phyloP scores from a whole-genome alignment of 2,888 invertebrate genomes.

The Tupiocoris notatus region DNA sequence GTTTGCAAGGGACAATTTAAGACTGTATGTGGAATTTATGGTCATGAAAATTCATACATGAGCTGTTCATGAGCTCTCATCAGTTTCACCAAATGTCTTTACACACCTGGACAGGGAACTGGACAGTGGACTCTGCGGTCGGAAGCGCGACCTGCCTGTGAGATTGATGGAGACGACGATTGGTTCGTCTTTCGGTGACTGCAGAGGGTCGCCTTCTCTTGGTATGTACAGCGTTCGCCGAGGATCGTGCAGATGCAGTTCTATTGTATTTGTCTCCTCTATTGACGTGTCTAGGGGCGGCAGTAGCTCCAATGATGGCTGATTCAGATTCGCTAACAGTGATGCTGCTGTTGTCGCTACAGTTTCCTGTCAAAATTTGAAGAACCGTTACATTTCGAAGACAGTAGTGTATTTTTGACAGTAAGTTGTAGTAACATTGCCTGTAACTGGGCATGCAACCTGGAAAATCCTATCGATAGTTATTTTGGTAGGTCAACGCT shows the following conservation, averaged over 20 bases:
- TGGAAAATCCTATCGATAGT: no score
- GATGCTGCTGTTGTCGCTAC: slow-evolving; percentile 30
- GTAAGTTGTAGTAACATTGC: no score
- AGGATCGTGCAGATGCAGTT: slow-evolving; percentile 56
- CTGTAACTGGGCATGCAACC: no score
- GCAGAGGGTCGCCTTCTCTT: slow-evolving; percentile 59
- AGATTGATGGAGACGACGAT: slow-evolving; percentile 61
- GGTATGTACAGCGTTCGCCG: slow-evolving; percentile 63
- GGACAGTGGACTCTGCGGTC: slow-evolving; percentile 56
- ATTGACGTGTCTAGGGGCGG: slow-evolving; percentile 52
- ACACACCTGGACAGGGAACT: not conserved
- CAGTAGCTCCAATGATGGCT: slow-evolving; percentile 46
- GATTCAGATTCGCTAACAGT: slow-evolving; percentile 28
- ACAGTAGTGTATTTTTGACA: no score
- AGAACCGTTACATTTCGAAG: no score
- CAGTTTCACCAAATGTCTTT: no score
- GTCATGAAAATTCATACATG: no score
- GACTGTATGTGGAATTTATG: no score
- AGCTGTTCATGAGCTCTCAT: no score
- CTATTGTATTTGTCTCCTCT: slow-evolving; percentile 53
- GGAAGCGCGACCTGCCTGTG: slow-evolving; percentile 36
- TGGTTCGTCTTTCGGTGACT: slow-evolving; percentile 56
- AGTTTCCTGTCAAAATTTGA: slow-evolving; percentile 1
- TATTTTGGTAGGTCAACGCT: no score
- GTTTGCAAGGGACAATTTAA: no score